These are phyloP conservation scores for Pangasius sanitwongsei DNA, from an alignment of 2,797 vertebrate genomes.

Conservation along the genomic window DNA sequence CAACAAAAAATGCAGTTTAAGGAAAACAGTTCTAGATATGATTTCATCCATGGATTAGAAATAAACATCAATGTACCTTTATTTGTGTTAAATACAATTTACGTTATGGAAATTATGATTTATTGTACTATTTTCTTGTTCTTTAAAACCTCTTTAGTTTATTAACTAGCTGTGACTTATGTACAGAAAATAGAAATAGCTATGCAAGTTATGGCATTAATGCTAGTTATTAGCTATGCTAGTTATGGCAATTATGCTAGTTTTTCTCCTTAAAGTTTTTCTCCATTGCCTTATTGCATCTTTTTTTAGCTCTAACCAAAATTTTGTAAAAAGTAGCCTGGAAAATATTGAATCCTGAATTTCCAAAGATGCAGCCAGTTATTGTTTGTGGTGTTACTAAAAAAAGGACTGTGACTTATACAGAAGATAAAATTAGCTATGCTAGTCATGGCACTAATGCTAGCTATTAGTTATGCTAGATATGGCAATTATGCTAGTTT, in stretches of 20 bases:
- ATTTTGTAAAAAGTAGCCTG: neutral
- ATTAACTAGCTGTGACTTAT: neutral
- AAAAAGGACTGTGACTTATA: neutral
- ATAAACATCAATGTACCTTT: neutral
- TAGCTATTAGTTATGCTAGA: neutral
- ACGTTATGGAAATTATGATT: neutral
- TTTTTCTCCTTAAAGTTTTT: neutral
- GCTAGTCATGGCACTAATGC: neutral
- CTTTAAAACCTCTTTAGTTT: neutral
- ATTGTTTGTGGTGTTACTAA: neutral
- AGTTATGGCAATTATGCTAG: neutral
- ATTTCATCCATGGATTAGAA: neutral
- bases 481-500: neutral
- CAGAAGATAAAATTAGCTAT: neutral
- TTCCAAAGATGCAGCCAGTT: neutral
- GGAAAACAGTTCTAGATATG: neutral
- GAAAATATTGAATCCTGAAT: neutral
- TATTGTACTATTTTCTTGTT: neutral
- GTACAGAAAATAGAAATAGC: neutral
- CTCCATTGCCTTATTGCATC: neutral
- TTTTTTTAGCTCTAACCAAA: neutral
- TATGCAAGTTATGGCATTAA: neutral
- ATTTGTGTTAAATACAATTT: neutral
- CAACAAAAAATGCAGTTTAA: neutral
- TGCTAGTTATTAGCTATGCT: neutral